Percentiles rank a stretch among this genome's conserved stretches.
Conservation (phyloP, 2,113 vertebrate genomes). For the Suricata suricatta region DNA sequence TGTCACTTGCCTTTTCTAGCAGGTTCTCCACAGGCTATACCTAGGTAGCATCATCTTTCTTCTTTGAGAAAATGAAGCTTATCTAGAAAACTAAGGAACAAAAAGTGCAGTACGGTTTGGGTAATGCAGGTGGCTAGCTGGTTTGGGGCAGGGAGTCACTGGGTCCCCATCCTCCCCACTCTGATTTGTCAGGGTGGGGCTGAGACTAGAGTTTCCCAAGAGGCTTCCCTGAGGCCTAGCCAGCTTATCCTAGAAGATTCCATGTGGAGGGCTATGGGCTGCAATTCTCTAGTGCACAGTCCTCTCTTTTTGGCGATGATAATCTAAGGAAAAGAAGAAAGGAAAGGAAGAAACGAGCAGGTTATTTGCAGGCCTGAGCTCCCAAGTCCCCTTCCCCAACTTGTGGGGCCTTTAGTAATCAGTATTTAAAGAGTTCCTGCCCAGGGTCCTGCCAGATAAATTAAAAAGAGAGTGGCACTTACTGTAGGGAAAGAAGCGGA, state of each 20-base stretch:
- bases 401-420: background rate
- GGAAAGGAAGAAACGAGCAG: background rate
- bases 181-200: background rate
- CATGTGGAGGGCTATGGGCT: background rate
- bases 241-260: constrained; percentile 45
- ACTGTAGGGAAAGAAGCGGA: constrained; percentile 99
- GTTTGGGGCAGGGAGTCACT: background rate
- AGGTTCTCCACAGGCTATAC: background rate
- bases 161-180: background rate
- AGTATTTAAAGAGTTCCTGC: constrained; percentile 27
- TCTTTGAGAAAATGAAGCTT: constrained; percentile 39
- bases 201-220: constrained; percentile 36
- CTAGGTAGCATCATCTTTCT: background rate
- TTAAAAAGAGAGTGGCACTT: constrained; percentile 78
- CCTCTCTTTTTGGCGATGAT: constrained; percentile 97
- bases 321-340: constrained; percentile 87
- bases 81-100: constrained; percentile 49
- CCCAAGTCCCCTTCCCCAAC: background rate
- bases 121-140: constrained; percentile 7
- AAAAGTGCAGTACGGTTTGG: constrained; percentile 25
- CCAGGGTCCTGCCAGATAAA: background rate
- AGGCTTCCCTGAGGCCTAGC: constrained; percentile 39
- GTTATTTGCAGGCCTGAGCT: constrained; percentile 30
- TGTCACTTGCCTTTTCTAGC: constrained; percentile 38
- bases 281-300: constrained; percentile 92